phyloP scores from a whole-genome alignment of 2,888 invertebrate genomes.

The Atethmia centrago region DNA sequence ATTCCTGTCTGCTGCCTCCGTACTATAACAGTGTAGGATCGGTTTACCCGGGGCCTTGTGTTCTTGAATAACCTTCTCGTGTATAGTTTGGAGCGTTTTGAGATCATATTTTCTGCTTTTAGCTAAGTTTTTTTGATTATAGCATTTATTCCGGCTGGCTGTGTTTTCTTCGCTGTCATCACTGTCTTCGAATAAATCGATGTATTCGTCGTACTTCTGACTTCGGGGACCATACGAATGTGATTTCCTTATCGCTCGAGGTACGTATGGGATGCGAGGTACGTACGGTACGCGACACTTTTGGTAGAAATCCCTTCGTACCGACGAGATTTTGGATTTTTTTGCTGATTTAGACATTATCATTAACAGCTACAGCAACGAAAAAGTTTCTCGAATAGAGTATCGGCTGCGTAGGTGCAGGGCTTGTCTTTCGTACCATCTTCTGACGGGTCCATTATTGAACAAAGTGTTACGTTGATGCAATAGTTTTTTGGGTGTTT shows the following conservation, averaged over 20 bases:
- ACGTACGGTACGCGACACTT: neutral
- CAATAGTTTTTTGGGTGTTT: neutral
- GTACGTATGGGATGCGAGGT: neutral
- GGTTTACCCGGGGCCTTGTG: neutral
- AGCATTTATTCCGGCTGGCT: neutral
- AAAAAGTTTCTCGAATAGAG: slow-evolving; percentile 2
- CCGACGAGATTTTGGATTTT: neutral
- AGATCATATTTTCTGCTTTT: neutral
- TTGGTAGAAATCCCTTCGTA: slow-evolving; percentile 6
- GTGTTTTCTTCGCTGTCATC: neutral
- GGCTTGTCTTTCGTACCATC: neutral
- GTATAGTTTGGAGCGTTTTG: neutral
- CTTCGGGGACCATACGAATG: slow-evolving; percentile 11
- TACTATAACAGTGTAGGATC: slow-evolving; percentile 17
- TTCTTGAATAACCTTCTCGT: neutral
- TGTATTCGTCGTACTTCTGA: slow-evolving; percentile 30
- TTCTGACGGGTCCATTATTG: slow-evolving; percentile 34
- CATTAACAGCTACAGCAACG: slow-evolving; percentile 14
- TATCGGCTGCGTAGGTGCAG: neutral
- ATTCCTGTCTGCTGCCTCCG: neutral
- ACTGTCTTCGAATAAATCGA: slow-evolving; percentile 22
- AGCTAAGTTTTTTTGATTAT: neutral
- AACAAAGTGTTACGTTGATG: neutral
- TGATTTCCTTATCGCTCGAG: slow-evolving; percentile 17
- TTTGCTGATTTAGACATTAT: slow-evolving; percentile 30